phyloP scores from a whole-genome alignment of 2,113 vertebrate species.

The Glaucidium brasilianum region DNA sequence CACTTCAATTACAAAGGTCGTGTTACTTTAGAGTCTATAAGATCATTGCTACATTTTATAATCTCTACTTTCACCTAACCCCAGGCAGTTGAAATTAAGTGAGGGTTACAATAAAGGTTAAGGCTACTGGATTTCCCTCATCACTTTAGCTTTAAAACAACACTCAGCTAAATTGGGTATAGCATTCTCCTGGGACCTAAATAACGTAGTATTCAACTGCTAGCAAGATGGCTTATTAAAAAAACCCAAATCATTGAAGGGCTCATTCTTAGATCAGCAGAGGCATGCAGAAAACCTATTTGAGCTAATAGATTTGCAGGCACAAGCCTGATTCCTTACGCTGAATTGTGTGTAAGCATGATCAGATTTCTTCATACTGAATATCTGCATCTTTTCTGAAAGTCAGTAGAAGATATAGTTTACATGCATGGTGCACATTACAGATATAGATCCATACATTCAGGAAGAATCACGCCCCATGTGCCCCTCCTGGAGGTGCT shows the following conservation, averaged over 20 bases:
- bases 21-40: background rate
- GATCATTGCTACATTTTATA: background rate
- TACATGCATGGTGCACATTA: background rate
- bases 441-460: background rate
- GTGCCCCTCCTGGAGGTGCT: background rate
- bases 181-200: background rate
- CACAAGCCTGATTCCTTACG: background rate
- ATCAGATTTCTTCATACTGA: background rate
- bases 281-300: background rate
- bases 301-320: background rate
- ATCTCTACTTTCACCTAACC: background rate
- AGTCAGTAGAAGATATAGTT: background rate
- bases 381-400: background rate
- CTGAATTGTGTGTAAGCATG: background rate
- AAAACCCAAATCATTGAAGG: background rate
- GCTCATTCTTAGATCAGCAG: background rate
- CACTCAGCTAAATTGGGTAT: background rate
- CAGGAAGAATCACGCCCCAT: background rate
- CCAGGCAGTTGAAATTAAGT: background rate
- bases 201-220: background rate
- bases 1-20: background rate
- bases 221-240: background rate
- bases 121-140: conserved; percentile 2
- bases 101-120: background rate
- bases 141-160: conserved; percentile 39